These are phyloP conservation scores for Pteropus rufus DNA, from an alignment of 2,797 vertebrate genomes.

Conservation along the genomic window DNA sequence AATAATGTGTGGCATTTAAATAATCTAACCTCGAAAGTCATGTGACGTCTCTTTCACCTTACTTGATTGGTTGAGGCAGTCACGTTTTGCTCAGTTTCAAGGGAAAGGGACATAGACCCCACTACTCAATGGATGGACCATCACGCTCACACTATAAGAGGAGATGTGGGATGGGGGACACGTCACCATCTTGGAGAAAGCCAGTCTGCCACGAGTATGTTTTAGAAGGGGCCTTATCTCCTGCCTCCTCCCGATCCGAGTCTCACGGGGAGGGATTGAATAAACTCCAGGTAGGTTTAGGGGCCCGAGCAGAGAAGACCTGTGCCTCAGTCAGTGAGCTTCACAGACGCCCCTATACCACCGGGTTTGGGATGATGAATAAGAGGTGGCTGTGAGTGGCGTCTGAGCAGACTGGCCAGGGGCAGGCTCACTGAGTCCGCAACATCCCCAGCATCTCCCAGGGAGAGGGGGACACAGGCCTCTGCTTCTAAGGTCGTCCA, in stretches of 20 bases:
- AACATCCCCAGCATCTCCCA: background rate
- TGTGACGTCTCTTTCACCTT: background rate
- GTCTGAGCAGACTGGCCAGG: background rate
- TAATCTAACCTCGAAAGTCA: background rate
- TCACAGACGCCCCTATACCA: background rate
- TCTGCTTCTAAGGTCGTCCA: background rate
- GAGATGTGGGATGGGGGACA: background rate
- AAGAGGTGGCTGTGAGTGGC: background rate
- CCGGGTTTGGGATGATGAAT: background rate
- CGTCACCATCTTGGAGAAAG: background rate
- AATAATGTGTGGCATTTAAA: background rate
- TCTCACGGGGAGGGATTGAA: background rate
- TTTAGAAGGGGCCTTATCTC: background rate
- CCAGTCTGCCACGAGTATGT: background rate
- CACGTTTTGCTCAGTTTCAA: background rate
- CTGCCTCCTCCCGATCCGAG: background rate
- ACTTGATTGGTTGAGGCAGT: background rate
- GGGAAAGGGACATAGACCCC: background rate
- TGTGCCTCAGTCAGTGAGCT: background rate
- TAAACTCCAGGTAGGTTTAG: background rate
- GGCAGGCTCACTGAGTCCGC: background rate
- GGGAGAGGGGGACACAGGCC: background rate
- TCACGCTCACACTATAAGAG: background rate
- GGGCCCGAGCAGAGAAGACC: background rate
- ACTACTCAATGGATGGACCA: background rate